Base-by-base conservation (phyloP, 2,113 vertebrate genomes). In the Argyrosomus japonicus region DNA sequence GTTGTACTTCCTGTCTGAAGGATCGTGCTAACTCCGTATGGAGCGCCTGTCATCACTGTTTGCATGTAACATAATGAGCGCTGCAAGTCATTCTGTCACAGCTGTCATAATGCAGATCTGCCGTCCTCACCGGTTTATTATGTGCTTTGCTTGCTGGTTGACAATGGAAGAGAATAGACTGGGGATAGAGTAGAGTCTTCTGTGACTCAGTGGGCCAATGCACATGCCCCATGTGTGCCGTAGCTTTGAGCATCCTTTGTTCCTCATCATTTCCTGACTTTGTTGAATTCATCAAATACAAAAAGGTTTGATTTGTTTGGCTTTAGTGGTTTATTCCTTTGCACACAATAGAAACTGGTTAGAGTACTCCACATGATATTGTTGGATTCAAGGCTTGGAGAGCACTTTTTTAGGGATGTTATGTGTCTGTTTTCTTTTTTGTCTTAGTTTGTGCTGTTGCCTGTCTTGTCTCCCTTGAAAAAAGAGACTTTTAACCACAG, bases 31-130 rank as follows among this genome's bases (percentile, higher is more conserved):
- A 69, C 68, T 72, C 71, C 68, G 19, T 51, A 32, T 67, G 15
- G 23, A 88, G 85, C 87, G 2, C 79, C 69, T 83, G 94, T 93
- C 83, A 89, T 93, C 87, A 79, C 77, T 88, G 86, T 93, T 94
- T 92, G 87, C 83, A 69, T 94, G 87, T 67, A 88, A 84, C 74
- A 72, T 91, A 93, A 94, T 93, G 90, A 94, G 89, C 74, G 72
- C 77, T 23, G 80, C 27, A 45, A 15, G 1, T 88, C 89, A 83
- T 69, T 92, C 91, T 88, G 88, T 87, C 88, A 68, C 72, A 83
- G 77, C 79, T 93, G 87, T 81, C 89, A 53, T 40, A 58, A 76
- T 7, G 62, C n/a, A 74, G 62, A 77, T 75, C 40, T 23, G 58
- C 68, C 60, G 64, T 9, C 10, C 19, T 57, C 64, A 13, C 65